These are phyloP conservation scores for Hydraecia micacea DNA, from an alignment of 2,888 invertebrate genomes.

Conservation along the genomic window DNA sequence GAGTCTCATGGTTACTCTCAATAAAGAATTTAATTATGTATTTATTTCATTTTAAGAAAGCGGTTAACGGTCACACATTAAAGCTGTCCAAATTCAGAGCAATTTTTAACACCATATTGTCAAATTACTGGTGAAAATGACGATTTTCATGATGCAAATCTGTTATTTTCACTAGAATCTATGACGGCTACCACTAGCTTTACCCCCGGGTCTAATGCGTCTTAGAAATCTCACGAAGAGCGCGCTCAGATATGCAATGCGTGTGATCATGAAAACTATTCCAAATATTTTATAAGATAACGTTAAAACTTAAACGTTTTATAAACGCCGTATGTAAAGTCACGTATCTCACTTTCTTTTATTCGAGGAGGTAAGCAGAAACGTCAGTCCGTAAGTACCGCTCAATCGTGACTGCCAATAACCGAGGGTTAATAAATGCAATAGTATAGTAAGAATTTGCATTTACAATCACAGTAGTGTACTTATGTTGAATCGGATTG, in stretches of 20 bases:
- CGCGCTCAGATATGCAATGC: neutral
- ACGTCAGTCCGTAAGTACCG: slow-evolving; percentile 49
- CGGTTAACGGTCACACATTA: neutral
- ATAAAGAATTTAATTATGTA: too few relatives aligned
- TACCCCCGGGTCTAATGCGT: neutral
- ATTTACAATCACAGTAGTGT: slow-evolving; percentile 57
- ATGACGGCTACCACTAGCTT: too few relatives aligned
- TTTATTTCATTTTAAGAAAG: neutral
- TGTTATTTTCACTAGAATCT: neutral
- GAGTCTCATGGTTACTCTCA: too few relatives aligned
- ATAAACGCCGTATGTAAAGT: slow-evolving; percentile 44
- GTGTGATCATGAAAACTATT: slow-evolving; percentile 11
- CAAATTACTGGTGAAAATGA: too few relatives aligned
- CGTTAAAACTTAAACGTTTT: slow-evolving; percentile 31
- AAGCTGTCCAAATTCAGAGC: too few relatives aligned
- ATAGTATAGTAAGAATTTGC: slow-evolving; percentile 49
- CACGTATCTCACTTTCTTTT: slow-evolving; percentile 62
- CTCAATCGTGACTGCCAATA: slow-evolving; percentile 60
- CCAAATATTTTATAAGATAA: slow-evolving; percentile 34
- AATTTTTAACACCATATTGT: too few relatives aligned
- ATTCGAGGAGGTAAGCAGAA: slow-evolving; percentile 44
- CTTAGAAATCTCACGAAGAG: neutral
- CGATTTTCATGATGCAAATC: neutral
- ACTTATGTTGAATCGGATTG: slow-evolving; percentile 28
- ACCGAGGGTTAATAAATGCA: slow-evolving; percentile 38